These are phyloP conservation scores for Rissa tridactyla DNA, from an alignment of 2,113 vertebrate species.

Conservation along the genomic window DNA sequence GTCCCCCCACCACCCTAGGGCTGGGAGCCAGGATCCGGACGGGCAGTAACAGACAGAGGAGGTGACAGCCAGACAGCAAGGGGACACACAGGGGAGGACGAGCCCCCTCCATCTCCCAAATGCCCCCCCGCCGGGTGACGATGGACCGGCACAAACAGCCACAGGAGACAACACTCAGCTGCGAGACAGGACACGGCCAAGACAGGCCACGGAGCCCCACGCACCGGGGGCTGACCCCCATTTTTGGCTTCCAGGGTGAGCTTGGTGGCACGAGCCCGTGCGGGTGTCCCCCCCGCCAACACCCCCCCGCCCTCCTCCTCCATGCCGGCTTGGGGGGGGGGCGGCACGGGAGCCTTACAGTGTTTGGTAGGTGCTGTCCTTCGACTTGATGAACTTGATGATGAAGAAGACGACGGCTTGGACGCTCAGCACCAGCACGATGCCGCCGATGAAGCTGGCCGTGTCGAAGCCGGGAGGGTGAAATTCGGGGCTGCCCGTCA, in stretches of 20 bases:
- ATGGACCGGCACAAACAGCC: background rate
- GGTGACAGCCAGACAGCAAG: background rate
- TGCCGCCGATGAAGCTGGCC: conserved; percentile 91
- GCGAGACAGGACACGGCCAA: background rate
- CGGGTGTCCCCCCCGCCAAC: background rate
- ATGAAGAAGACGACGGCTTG: conserved; percentile 85
- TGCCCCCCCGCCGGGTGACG: fast-evolving
- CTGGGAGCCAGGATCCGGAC: background rate
- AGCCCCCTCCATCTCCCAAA: background rate
- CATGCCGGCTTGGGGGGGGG: fast-evolving
- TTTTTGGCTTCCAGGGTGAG: background rate
- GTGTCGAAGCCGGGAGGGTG: conserved; percentile 86
- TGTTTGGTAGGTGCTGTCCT: conserved; percentile 91
- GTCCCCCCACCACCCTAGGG: background rate
- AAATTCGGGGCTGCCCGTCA: conserved; percentile 61
- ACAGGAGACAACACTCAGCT: background rate
- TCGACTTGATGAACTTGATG: conserved; percentile 89
- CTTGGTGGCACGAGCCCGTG: background rate
- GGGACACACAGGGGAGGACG: background rate
- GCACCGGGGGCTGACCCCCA: background rate
- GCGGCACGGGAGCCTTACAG: conserved; percentile 78
- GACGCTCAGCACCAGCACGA: conserved; percentile 85
- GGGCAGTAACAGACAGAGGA: background rate
- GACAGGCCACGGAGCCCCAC: background rate
- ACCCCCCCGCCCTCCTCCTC: background rate